Percentiles rank a stretch among this genome's conserved stretches.
Conservation (phyloP, 2,113 vertebrate genomes). For the Oryctolagus cuniculus region DNA sequence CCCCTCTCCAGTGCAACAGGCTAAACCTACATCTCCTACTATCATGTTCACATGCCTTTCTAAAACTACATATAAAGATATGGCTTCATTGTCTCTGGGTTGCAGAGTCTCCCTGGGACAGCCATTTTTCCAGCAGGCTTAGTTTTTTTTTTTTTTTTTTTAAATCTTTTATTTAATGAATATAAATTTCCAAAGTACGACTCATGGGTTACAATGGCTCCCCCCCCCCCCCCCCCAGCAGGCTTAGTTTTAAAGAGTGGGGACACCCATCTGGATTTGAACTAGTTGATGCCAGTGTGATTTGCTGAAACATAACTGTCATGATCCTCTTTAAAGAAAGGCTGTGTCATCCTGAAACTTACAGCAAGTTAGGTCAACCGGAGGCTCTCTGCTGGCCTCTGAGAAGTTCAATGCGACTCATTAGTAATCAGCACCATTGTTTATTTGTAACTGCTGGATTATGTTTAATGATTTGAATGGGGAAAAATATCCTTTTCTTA, state of each 20-base stretch:
- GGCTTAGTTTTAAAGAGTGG: not conserved
- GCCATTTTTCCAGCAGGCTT: not conserved
- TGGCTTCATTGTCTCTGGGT: conserved; percentile 6
- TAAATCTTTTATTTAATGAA: too few relatives aligned
- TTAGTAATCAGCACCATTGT: conserved; percentile 65
- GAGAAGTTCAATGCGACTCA: conserved; percentile 53
- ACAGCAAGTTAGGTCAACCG: conserved; percentile 54
- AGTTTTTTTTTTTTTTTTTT: too few relatives aligned
- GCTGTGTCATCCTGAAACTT: conserved; percentile 53
- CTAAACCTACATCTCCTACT: not conserved
- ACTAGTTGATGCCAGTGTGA: not conserved
- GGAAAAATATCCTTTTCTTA: conserved; percentile 31
- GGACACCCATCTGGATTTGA: not conserved
- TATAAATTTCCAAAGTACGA: too few relatives aligned
- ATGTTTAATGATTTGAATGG: conserved; percentile 43
- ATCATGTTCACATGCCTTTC: not conserved
- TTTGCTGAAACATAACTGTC: conserved; percentile 52
- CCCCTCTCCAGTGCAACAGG: not conserved
- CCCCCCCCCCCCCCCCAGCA: too few relatives aligned
- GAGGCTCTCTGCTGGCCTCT: conserved; percentile 25
- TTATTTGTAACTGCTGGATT: conserved; percentile 64
- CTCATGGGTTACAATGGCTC: too few relatives aligned
- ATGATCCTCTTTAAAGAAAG: conserved; percentile 53
- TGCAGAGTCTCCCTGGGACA: not conserved
- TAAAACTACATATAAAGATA: not conserved